Evolutionary conservation across 2,113 vertebrate genomes (phyloP).

Genomic region (Chaetodon trifascialis): DNA sequence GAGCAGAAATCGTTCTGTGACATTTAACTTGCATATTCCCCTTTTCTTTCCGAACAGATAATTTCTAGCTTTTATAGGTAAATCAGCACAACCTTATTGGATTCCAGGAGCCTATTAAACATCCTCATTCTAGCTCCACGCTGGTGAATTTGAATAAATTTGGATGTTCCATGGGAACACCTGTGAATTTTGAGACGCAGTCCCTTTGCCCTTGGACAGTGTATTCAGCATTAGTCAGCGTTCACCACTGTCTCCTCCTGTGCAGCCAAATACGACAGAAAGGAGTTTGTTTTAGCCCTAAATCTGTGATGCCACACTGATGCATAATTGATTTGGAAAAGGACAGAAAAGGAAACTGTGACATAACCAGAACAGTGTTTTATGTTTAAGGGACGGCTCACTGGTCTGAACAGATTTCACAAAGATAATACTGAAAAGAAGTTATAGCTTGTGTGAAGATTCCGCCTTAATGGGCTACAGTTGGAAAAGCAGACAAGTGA

Average conservation of each 20-base stretch:
- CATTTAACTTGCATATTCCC: slow-evolving; percentile 74
- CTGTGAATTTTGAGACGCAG: slow-evolving; percentile 34
- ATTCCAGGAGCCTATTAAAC: slow-evolving; percentile 48
- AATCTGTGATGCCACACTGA: slow-evolving; percentile 55
- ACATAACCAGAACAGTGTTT: slow-evolving; percentile 60
- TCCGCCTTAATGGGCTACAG: slow-evolving; percentile 2
- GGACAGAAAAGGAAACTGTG: slow-evolving; percentile 64
- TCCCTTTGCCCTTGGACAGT: slow-evolving; percentile 48
- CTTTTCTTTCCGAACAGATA: slow-evolving; percentile 51
- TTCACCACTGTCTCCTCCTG: slow-evolving; percentile 33
- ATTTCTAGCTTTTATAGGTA: slow-evolving; percentile 59
- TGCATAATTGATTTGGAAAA: slow-evolving; percentile 71
- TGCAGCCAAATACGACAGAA: slow-evolving; percentile 24
- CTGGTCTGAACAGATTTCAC: slow-evolving; percentile 52
- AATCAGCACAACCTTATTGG: slow-evolving; percentile 46
- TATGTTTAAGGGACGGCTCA: slow-evolving; percentile 38
- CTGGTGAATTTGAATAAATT: slow-evolving; percentile 52
- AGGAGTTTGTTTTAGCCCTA: slow-evolving; percentile 50
- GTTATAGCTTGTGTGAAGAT: not conserved
- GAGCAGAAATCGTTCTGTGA: slow-evolving; percentile 69
- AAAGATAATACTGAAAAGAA: slow-evolving; percentile 40
- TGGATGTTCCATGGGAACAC: slow-evolving; percentile 46
- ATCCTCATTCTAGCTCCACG: slow-evolving; percentile 26
- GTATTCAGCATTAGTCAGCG: slow-evolving; percentile 47
- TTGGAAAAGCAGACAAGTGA: slow-evolving; percentile 13